Conservation (phyloP, 1,140 invertebrate genomes). For the Drosophila chauvacae region DNA sequence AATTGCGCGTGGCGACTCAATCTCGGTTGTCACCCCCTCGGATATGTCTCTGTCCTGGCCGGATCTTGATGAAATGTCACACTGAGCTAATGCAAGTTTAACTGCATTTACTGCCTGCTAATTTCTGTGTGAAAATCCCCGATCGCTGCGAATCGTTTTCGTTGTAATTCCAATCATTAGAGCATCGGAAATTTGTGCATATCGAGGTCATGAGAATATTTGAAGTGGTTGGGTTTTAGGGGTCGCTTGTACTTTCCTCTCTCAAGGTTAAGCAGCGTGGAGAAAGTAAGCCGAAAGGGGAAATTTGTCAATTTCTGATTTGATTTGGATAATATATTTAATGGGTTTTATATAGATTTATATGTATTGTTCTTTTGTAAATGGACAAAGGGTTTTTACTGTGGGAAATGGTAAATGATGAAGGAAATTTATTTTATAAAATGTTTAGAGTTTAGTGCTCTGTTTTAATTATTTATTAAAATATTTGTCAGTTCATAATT, state of each 20-base stretch:
- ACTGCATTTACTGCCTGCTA: slow-evolving; percentile 74
- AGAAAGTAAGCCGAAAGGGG: slow-evolving; percentile 26
- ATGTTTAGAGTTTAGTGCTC: background rate
- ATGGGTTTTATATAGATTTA: slow-evolving; percentile 7
- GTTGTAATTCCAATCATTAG: slow-evolving; percentile 30
- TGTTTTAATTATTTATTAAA: background rate
- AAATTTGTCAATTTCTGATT: slow-evolving; percentile 46
- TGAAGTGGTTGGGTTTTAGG: slow-evolving; percentile 29
- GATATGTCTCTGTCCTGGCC: background rate
- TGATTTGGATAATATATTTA: slow-evolving; percentile 38
- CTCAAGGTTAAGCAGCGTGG: slow-evolving; percentile 55
- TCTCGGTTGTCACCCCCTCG: slow-evolving; percentile 41
- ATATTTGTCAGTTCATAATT: background rate
- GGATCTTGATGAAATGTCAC: slow-evolving; percentile 79
- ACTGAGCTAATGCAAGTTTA: slow-evolving; percentile 77
- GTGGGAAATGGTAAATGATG: background rate
- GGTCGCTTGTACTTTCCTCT: background rate
- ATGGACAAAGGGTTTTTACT: background rate
- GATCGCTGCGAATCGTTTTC: slow-evolving; percentile 27
- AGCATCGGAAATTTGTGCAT: slow-evolving; percentile 33
- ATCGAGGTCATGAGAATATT: slow-evolving; percentile 62
- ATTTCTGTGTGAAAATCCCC: slow-evolving; percentile 67
- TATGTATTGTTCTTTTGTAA: background rate
- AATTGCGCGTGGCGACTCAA: slow-evolving; percentile 75
- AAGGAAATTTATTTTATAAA: background rate